phyloP scores from a whole-genome alignment of 2,797 vertebrate genomes.

The Spheniscus humboldti region DNA sequence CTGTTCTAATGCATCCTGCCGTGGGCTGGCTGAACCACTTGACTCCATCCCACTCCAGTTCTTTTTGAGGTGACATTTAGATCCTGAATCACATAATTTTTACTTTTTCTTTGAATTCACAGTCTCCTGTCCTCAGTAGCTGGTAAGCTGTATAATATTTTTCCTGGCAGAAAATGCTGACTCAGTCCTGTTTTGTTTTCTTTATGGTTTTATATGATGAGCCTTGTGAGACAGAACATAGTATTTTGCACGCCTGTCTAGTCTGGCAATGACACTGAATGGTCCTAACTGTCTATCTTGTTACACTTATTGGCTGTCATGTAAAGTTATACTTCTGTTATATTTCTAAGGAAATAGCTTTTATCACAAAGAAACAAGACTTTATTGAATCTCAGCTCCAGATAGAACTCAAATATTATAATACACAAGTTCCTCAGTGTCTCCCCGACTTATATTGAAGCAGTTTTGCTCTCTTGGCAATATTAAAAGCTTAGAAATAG shows the following conservation, averaged over 20 bases:
- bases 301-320: not conserved
- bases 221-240: not conserved
- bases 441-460: not conserved
- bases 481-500: not conserved
- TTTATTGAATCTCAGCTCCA: not conserved
- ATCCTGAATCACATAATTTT: not conserved
- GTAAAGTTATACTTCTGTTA: not conserved
- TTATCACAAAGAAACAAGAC: not conserved
- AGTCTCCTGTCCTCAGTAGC: not conserved
- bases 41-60: not conserved
- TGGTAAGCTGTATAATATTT: constrained; percentile 11
- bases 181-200: not conserved
- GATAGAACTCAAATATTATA: not conserved
- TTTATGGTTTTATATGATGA: not conserved
- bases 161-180: constrained; percentile 12
- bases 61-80: not conserved
- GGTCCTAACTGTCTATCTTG: not conserved
- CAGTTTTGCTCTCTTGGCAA: not conserved
- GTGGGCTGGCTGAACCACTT: not conserved
- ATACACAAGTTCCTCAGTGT: not conserved
- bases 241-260: not conserved
- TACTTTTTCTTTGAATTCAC: not conserved
- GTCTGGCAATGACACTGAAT: not conserved
- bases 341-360: not conserved
- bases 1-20: not conserved